These are phyloP conservation scores for Pseudopipra pipra DNA, from an alignment of 2,113 vertebrate species.

Conservation along the genomic window DNA sequence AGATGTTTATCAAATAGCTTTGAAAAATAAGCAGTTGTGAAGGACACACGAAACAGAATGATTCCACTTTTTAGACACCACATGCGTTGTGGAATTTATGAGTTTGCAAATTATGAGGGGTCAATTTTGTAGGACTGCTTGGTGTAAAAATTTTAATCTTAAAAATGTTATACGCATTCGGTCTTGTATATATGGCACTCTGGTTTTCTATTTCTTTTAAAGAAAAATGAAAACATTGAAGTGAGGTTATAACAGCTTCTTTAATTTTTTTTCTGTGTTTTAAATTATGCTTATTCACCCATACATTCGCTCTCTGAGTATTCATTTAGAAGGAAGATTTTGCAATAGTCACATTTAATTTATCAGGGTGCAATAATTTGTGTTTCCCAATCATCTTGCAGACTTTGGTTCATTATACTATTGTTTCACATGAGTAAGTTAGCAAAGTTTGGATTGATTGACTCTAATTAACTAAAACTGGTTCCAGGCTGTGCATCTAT, in stretches of 20 bases:
- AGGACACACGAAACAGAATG: not conserved
- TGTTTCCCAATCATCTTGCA: slow-evolving; percentile 99
- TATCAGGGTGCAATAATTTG: slow-evolving; percentile 96
- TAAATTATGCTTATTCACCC: slow-evolving; percentile 80
- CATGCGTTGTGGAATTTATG: not conserved
- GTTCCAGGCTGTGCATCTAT: slow-evolving; percentile 99
- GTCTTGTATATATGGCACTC: not conserved
- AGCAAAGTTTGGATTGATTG: slow-evolving; percentile 99
- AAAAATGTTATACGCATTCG: not conserved
- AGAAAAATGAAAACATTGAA: slow-evolving; percentile 54
- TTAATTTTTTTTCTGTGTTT: slow-evolving; percentile 68
- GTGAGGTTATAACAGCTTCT: slow-evolving; percentile 54
- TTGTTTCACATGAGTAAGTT: slow-evolving; percentile 99
- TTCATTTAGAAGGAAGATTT: slow-evolving; percentile 80
- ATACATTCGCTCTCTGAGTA: slow-evolving; percentile 70
- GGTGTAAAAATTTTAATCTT: not conserved
- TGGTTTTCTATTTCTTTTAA: slow-evolving; percentile 41
- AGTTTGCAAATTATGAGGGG: not conserved
- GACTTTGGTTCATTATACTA: slow-evolving; percentile 99
- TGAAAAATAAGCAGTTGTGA: not conserved
- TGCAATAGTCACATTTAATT: slow-evolving; percentile 86
- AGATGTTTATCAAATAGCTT: not conserved
- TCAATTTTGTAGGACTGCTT: not conserved
- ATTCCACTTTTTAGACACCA: not conserved
- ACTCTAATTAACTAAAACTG: slow-evolving; percentile 99